Conservation (phyloP, 2,797 vertebrate species). For the Leptodactylus fallax region DNA sequence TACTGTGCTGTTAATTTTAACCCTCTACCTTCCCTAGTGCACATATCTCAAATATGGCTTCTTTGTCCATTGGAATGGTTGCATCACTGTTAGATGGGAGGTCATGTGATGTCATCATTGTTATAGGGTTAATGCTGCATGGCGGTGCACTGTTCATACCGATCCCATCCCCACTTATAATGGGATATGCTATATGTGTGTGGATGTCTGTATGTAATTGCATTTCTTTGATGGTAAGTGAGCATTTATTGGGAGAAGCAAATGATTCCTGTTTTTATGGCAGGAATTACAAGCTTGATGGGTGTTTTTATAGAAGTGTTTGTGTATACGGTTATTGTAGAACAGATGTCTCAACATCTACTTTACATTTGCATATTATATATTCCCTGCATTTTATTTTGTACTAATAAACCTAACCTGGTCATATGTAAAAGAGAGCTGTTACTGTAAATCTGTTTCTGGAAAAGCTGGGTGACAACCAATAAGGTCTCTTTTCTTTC, state of each 20-base stretch:
- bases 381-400: neutral
- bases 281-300: slow-evolving; percentile 47
- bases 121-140: neutral
- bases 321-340: slow-evolving; percentile 23
- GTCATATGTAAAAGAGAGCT: neutral
- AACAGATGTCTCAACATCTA: slow-evolving; percentile 13
- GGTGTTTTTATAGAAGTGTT: slow-evolving; percentile 41
- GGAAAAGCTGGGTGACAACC: neutral
- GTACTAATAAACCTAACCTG: neutral
- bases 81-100: neutral
- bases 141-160: neutral
- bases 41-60: neutral
- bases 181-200: neutral
- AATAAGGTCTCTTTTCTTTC: neutral
- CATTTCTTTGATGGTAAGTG: slow-evolving; percentile 41
- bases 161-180: no score
- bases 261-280: slow-evolving; percentile 35
- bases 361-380: neutral
- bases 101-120: neutral
- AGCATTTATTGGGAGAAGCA: slow-evolving; percentile 33
- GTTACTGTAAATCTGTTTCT: no score
- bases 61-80: neutral
- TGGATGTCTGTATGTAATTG: neutral
- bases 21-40: neutral
- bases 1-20: neutral